phyloP scores from a whole-genome alignment of 2,888 invertebrate species.

The Xestia rhomboidea region DNA sequence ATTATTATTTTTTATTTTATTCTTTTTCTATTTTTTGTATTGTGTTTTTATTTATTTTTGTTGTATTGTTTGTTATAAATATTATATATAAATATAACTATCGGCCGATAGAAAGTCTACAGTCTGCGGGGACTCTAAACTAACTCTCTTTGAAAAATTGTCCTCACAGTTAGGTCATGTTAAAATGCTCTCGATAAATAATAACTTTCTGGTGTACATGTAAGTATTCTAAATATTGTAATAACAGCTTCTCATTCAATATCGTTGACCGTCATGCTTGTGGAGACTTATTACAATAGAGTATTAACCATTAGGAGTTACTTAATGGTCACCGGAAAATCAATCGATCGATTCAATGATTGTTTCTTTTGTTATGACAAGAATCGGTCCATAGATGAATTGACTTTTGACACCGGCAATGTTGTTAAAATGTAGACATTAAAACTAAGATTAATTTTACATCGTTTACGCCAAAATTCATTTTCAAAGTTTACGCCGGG shows the following conservation, averaged over 20 bases:
- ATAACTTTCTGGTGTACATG: too few species aligned
- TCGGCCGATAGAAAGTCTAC: too few species aligned
- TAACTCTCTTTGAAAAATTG: too few species aligned
- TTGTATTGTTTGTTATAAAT: too few species aligned
- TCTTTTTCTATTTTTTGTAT: too few species aligned
- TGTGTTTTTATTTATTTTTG: not conserved
- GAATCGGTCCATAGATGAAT: constrained; percentile 19
- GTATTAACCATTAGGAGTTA: too few species aligned
- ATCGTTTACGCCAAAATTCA: constrained; percentile 66
- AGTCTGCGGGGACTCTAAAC: too few species aligned
- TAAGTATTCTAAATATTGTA: too few species aligned
- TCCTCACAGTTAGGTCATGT: too few species aligned
- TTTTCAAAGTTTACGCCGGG: constrained; percentile 66
- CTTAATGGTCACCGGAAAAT: not conserved
- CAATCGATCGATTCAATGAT: not conserved
- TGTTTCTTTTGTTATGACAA: not conserved
- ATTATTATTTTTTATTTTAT: too few species aligned
- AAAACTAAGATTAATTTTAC: constrained; percentile 65
- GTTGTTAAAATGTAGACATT: constrained; percentile 61
- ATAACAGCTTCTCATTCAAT: not conserved
- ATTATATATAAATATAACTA: too few species aligned
- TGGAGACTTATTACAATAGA: not conserved
- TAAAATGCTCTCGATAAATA: too few species aligned
- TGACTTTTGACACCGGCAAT: constrained; percentile 44
- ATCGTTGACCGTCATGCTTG: not conserved